Evolutionary conservation across 2,797 vertebrate genomes (phyloP).

Genomic region (Lates japonicus): DNA sequence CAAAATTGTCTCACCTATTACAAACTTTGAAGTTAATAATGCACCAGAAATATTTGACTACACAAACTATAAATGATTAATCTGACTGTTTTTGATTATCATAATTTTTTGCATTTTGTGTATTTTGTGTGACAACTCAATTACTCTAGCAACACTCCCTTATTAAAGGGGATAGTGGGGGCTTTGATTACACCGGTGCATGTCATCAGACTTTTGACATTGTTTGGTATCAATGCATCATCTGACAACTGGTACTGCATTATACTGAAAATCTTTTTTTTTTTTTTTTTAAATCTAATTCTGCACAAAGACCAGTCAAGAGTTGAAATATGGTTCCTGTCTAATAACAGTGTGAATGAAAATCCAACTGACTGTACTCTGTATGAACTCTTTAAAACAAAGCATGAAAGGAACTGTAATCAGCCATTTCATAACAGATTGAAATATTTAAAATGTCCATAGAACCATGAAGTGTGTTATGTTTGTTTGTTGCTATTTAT

Average conservation of each 20-base stretch:
- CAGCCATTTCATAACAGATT: slow-evolving; percentile 39
- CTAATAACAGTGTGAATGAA: slow-evolving; percentile 33
- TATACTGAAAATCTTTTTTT: slow-evolving; percentile 13
- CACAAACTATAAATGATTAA: slow-evolving; percentile 17
- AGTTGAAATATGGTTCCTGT: slow-evolving; percentile 40
- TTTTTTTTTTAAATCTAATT: slow-evolving; percentile 15
- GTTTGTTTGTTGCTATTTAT: slow-evolving; percentile 54
- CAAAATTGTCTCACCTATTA: not conserved
- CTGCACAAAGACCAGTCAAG: slow-evolving; percentile 21
- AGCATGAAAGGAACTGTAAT: slow-evolving; percentile 56
- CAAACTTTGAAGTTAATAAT: slow-evolving; percentile 5
- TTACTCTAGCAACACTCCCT: slow-evolving; percentile 7
- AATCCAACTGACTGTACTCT: slow-evolving; percentile 38
- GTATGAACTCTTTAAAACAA: slow-evolving; percentile 60
- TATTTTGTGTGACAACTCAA: slow-evolving; percentile 39
- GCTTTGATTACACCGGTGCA: slow-evolving; percentile 52
- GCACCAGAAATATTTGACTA: not conserved
- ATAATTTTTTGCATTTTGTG: not conserved
- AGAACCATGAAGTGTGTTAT: slow-evolving; percentile 13
- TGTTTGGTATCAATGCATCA: slow-evolving; percentile 39
- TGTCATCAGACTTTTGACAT: slow-evolving; percentile 48
- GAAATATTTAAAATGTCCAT: slow-evolving; percentile 59
- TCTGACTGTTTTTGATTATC: slow-evolving; percentile 18
- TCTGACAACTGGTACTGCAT: slow-evolving; percentile 37
- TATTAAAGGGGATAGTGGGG: slow-evolving; percentile 41